Evolutionary conservation across 1,140 invertebrate species (phyloP).

Genomic region (Procambarus virginalis): DNA sequence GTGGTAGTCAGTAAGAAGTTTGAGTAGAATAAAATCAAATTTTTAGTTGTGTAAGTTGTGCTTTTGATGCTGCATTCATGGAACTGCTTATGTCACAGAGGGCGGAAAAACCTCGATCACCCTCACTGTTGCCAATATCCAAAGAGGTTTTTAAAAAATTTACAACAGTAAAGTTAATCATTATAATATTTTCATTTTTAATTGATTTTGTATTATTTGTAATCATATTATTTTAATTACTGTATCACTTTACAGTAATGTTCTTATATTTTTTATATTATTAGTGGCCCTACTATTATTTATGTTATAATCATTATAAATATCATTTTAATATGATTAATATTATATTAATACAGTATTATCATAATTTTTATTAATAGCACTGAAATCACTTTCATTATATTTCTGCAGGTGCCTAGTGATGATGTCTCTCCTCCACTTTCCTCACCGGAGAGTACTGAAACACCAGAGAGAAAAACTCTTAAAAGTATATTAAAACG

Average conservation of each 20-base stretch:
- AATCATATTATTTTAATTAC: too few relatives aligned
- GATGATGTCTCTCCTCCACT: slow-evolving; percentile 70
- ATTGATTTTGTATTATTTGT: too few relatives aligned
- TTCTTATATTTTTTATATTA: neutral
- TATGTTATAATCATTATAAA: neutral
- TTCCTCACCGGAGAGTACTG: slow-evolving; percentile 84
- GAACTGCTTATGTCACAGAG: too few relatives aligned
- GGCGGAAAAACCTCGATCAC: neutral
- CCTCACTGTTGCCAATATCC: too few relatives aligned
- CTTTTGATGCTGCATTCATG: too few relatives aligned
- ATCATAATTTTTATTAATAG: slow-evolving; percentile 6
- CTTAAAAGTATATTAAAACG: slow-evolving; percentile 90
- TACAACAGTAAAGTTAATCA: too few relatives aligned
- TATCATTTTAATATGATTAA: neutral
- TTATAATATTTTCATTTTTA: too few relatives aligned
- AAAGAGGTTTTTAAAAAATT: too few relatives aligned
- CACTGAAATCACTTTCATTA: slow-evolving; percentile 1
- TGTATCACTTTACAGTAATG: neutral
- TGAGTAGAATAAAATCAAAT: too few relatives aligned
- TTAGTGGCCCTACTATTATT: too few relatives aligned
- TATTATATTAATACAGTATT: neutral
- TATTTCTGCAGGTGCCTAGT: slow-evolving; percentile 56
- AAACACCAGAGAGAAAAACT: slow-evolving; percentile 86
- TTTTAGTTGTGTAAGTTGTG: neutral
- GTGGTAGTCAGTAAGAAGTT: too few relatives aligned